Evolutionary conservation across 2,113 vertebrate species (phyloP).

Genomic region (Cranoglanis bouderius): DNA sequence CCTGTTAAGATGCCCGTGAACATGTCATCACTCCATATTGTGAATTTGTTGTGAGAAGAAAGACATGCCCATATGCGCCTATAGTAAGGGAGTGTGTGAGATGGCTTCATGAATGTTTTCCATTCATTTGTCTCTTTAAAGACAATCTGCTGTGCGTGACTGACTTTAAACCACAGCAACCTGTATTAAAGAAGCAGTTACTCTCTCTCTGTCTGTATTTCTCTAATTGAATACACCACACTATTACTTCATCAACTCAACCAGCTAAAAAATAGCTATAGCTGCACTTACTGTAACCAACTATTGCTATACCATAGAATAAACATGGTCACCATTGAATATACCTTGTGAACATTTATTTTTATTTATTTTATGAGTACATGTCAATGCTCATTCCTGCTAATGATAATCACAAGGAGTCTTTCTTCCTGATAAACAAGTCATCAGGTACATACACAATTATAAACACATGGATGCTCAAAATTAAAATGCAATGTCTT

Average conservation of each 20-base stretch:
- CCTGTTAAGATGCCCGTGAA: neutral
- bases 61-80: neutral
- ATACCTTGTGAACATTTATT: neutral
- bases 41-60: neutral
- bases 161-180: slow-evolving; percentile 1
- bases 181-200: neutral
- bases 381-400: neutral
- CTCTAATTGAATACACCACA: neutral
- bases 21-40: neutral
- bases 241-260: neutral
- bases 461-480: neutral
- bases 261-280: neutral
- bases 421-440: neutral
- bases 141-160: neutral
- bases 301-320: neutral
- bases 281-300: neutral
- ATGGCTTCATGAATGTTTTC: neutral
- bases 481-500: slow-evolving; percentile 14
- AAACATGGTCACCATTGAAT: neutral
- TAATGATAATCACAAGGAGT: neutral
- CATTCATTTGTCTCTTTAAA: neutral
- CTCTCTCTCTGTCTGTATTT: neutral
- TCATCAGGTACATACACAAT: slow-evolving; percentile 5
- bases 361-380: neutral
- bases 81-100: neutral